These are phyloP conservation scores for Thalassaphorura encarpata DNA, from an alignment of 1,140 invertebrate species.

Conservation along the genomic window DNA sequence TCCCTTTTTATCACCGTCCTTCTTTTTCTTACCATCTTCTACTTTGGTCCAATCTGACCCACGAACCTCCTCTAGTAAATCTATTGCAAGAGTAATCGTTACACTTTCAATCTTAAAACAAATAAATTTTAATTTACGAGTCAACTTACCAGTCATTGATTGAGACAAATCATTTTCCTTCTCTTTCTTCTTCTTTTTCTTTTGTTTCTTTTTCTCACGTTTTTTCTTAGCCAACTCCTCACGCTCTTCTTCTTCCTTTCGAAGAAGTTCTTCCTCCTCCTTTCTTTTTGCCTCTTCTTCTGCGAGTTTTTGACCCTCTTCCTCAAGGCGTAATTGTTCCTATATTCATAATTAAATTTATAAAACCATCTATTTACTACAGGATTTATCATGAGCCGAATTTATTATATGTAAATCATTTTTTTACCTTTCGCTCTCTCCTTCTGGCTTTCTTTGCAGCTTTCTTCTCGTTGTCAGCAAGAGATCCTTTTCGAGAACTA, in stretches of 20 bases:
- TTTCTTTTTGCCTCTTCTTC: neutral
- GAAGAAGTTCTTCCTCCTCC: slow-evolving; percentile 3
- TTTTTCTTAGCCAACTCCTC: slow-evolving; percentile 6
- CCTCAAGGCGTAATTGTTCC: neutral
- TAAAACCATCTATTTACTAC: neutral
- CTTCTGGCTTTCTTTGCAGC: slow-evolving; percentile 21
- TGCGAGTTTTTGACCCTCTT: neutral
- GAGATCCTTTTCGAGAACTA: neutral
- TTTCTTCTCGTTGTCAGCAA: slow-evolving; percentile 13
- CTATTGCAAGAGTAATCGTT: neutral
- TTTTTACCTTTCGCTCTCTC: slow-evolving; percentile 16
- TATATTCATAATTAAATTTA: neutral
- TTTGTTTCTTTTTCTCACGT: neutral
- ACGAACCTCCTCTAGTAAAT: neutral
- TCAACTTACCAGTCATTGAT: too few relatives aligned
- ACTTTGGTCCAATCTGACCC: neutral
- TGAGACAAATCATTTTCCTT: neutral
- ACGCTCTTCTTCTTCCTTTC: slow-evolving; percentile 4
- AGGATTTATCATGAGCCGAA: too few relatives aligned
- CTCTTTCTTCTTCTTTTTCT: neutral
- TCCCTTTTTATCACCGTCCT: slow-evolving; percentile 2
- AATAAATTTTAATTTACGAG: neutral
- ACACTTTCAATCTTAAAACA: too few relatives aligned
- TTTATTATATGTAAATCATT: neutral
- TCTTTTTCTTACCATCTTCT: neutral